phyloP scores from a whole-genome alignment of 2,113 vertebrate genomes.

The Pleuronectes platessa region DNA sequence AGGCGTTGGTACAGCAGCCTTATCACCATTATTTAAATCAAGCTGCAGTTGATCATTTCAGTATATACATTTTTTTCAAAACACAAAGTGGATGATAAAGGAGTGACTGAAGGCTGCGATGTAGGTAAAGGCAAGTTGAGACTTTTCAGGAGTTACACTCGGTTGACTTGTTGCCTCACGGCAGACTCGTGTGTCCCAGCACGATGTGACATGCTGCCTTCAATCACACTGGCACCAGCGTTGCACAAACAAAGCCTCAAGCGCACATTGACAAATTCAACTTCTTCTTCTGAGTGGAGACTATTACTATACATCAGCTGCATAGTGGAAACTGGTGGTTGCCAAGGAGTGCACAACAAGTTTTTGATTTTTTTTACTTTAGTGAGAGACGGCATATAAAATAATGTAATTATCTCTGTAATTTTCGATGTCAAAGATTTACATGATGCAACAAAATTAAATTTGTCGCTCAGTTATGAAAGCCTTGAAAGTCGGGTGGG shows the following conservation, averaged over 20 bases:
- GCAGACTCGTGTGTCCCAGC: constrained; percentile 49
- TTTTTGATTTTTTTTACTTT: too few relatives aligned
- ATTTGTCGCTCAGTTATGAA: too few relatives aligned
- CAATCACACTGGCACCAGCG: constrained; percentile 23
- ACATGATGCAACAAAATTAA: not conserved
- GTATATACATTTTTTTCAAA: not conserved
- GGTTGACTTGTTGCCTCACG: constrained; percentile 60
- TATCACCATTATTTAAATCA: not conserved
- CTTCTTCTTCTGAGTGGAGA: too few relatives aligned
- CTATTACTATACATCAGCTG: too few relatives aligned
- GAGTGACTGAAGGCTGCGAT: not conserved
- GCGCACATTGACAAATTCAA: constrained; percentile 25
- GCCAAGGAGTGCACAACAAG: too few relatives aligned
- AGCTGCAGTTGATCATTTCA: not conserved
- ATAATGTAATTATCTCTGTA: too few relatives aligned
- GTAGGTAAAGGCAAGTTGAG: constrained; percentile 56
- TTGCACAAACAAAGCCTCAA: constrained; percentile 42
- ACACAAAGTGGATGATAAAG: constrained; percentile 7
- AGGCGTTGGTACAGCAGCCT: not conserved
- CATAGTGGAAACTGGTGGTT: too few relatives aligned
- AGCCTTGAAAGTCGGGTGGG: too few relatives aligned
- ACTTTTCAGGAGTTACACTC: constrained; percentile 62
- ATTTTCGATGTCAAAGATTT: too few relatives aligned
- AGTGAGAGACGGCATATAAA: too few relatives aligned
- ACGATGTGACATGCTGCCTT: constrained; percentile 71